Percentiles rank a stretch among this genome's conserved stretches.
phyloP scores from a whole-genome alignment of 1,140 invertebrate genomes.

The Eriocheir sinensis region DNA sequence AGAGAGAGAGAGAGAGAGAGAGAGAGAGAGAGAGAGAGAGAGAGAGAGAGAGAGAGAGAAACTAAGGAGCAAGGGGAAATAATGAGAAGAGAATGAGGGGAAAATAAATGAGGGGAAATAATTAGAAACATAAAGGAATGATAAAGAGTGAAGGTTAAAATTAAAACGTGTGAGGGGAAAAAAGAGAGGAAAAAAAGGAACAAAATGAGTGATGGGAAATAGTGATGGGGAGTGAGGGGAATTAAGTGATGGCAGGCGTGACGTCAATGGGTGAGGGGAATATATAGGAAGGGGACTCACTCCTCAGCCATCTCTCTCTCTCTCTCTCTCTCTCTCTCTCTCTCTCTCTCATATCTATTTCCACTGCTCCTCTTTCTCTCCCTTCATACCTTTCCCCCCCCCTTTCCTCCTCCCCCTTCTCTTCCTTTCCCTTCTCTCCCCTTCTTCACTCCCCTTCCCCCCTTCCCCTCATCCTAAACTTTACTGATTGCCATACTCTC shows the following conservation, averaged over 20 bases:
- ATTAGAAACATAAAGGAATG: neutral
- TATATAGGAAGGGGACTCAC: neutral
- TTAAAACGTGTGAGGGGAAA: neutral
- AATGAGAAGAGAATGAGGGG: neutral
- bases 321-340: constrained; percentile 60
- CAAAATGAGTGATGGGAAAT: neutral
- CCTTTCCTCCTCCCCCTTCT: too few relatives aligned
- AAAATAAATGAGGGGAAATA: neutral
- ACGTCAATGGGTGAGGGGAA: neutral
- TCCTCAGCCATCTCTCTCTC: constrained; percentile 47
- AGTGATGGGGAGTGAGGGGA: neutral
- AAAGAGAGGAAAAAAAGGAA: neutral
- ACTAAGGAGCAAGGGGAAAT: neutral
- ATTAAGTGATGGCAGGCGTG: neutral
- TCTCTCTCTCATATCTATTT: constrained; percentile 19
- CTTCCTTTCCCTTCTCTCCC: too few relatives aligned
- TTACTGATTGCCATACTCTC: too few relatives aligned
- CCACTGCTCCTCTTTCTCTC: neutral
- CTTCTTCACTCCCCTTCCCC: neutral
- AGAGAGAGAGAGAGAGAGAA: neutral
- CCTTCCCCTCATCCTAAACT: neutral
- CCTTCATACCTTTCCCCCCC: neutral
- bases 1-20: neutral
- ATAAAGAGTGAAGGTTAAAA: neutral
- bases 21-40: neutral